These are phyloP conservation scores for Sinocyclocheilus maitianheensis DNA, from an alignment of 2,113 vertebrate species.

Conservation along the genomic window DNA sequence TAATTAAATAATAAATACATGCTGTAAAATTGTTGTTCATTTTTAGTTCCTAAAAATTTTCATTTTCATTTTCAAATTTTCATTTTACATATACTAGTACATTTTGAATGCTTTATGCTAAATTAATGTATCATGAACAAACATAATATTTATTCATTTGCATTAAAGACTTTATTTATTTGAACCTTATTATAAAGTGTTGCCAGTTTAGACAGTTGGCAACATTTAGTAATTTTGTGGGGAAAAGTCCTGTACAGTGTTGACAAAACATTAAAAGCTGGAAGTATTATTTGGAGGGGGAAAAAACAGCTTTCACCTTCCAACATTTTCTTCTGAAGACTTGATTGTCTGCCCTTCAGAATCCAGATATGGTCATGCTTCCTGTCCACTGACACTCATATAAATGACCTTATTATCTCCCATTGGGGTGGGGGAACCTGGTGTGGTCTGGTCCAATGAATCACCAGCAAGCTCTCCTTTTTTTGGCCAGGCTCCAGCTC, in stretches of 20 bases:
- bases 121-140: neutral
- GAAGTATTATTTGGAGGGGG: neutral
- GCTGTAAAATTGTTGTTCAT: neutral
- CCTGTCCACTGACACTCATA: constrained; percentile 64
- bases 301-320: neutral
- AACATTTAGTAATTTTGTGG: neutral
- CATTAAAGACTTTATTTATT: neutral
- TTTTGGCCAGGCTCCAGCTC: constrained; percentile 59
- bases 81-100: neutral
- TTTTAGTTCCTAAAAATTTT: too few species aligned
- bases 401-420: constrained; percentile 77
- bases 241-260: neutral
- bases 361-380: constrained; percentile 53
- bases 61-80: too few species aligned
- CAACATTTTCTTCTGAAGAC: constrained; percentile 44
- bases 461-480: constrained; percentile 49
- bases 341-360: constrained; percentile 59
- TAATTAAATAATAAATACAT: neutral
- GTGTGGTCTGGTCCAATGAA: constrained; percentile 57
- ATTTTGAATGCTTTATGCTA: neutral
- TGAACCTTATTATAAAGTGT: neutral
- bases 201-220: neutral
- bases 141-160: neutral
- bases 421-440: constrained; percentile 63
- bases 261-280: neutral